Evolutionary conservation across 1,140 invertebrate species (phyloP).

Genomic region (Chymomyza costata): DNA sequence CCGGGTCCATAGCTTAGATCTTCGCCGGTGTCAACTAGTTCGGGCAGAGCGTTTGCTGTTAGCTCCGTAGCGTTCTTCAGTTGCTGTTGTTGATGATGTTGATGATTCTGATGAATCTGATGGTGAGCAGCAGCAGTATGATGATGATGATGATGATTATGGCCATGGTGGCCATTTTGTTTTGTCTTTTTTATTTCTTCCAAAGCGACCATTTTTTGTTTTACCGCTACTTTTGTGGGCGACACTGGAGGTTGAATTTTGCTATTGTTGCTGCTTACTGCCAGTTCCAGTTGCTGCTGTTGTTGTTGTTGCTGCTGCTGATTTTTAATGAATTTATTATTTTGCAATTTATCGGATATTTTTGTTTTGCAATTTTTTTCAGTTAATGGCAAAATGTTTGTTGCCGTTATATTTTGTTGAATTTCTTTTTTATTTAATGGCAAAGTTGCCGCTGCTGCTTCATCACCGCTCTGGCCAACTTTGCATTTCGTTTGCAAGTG

Average conservation of each 20-base stretch:
- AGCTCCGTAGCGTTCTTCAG: slow-evolving; percentile 5
- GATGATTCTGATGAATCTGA: slow-evolving; percentile 27
- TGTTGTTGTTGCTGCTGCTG: slow-evolving; percentile 53
- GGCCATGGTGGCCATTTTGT: slow-evolving; percentile 69
- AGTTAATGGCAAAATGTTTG: slow-evolving; percentile 20
- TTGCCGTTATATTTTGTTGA: slow-evolving; percentile 14
- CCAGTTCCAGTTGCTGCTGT: slow-evolving; percentile 25
- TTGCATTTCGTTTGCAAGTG: slow-evolving; percentile 68
- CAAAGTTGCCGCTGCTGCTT: too few relatives aligned
- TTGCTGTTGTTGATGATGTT: slow-evolving; percentile 9
- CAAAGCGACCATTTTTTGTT: slow-evolving; percentile 74
- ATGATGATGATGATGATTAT: slow-evolving; percentile 37
- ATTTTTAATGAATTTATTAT: slow-evolving; percentile 67
- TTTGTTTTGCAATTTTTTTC: slow-evolving; percentile 49
- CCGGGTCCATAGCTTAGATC: slow-evolving; percentile 93
- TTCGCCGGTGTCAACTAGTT: slow-evolving; percentile 75
- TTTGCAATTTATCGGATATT: slow-evolving; percentile 70
- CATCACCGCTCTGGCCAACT: too few relatives aligned
- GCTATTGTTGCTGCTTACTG: slow-evolving; percentile 26
- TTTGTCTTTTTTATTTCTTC: slow-evolving; percentile 72
- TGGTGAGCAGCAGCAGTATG: too few relatives aligned
- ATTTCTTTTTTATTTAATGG: too few relatives aligned
- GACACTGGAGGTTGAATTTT: slow-evolving; percentile 40
- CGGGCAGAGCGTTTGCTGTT: slow-evolving; percentile 10
- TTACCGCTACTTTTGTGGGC: slow-evolving; percentile 66